A percentile compares a stretch with the other conserved stretches of the same genome.
Conservation (phyloP, 2,113 vertebrate species). For the Conger conger region DNA sequence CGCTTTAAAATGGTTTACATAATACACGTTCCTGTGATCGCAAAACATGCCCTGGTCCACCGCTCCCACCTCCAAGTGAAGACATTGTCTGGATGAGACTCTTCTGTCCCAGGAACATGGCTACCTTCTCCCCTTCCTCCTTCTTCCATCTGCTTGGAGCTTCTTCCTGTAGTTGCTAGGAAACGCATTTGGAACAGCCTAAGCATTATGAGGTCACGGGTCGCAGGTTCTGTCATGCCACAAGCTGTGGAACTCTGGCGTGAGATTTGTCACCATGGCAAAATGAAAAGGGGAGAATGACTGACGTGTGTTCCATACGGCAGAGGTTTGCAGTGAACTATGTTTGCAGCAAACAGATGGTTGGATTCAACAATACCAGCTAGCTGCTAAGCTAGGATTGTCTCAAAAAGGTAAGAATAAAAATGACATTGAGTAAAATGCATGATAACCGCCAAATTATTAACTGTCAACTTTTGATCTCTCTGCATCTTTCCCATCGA, state of each 20-base stretch:
- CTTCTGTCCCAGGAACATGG: slow-evolving; percentile 58
- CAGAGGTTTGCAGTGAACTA: too few species aligned
- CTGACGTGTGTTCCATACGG: too few species aligned
- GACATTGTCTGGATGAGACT: slow-evolving; percentile 56
- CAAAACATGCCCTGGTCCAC: background rate
- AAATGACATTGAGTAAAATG: too few species aligned
- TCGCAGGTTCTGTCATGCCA: background rate
- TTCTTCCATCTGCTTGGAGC: slow-evolving; percentile 53
- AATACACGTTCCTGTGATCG: background rate
- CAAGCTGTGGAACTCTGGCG: background rate
- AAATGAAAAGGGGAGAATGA: background rate
- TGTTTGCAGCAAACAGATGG: too few species aligned
- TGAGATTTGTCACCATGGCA: background rate
- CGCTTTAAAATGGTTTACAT: too few species aligned
- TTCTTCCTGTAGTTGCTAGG: slow-evolving; percentile 32
- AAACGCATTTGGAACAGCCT: background rate
- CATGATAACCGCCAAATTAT: too few species aligned
- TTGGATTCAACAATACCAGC: too few species aligned
- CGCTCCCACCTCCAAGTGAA: slow-evolving; percentile 53
- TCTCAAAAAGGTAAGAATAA: too few species aligned
- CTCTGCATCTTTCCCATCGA: too few species aligned
- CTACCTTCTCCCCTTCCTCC: slow-evolving; percentile 60
- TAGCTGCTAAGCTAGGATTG: too few species aligned
- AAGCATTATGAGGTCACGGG: background rate
- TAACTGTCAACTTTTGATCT: too few species aligned